These are phyloP conservation scores for Dynastes hyllus DNA, from an alignment of 2,888 invertebrate species.

Conservation along the genomic window DNA sequence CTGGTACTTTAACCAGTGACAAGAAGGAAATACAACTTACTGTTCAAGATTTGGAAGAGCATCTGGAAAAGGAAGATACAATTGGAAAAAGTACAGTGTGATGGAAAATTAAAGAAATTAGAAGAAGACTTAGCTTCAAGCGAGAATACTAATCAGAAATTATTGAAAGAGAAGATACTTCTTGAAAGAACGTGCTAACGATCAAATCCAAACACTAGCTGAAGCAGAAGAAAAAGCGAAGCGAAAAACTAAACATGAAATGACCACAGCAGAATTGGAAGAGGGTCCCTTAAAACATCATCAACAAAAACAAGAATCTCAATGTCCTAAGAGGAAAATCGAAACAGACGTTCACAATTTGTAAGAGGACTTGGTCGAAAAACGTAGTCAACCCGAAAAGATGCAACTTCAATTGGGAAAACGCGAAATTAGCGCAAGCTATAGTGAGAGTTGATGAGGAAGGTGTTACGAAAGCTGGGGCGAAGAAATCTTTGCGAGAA, in stretches of 20 bases:
- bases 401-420: conserved; percentile 89
- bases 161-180: conserved; percentile 92
- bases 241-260: conserved; percentile 95
- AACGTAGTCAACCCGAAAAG: conserved; percentile 92
- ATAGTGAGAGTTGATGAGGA: conserved; percentile 96
- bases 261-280: conserved; percentile 95
- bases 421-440: conserved; percentile 92
- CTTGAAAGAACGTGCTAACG: conserved; percentile 96
- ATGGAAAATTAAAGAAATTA: conserved; percentile 94
- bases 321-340: conserved; percentile 92
- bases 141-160: conserved; percentile 94
- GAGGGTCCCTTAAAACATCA: conserved; percentile 96
- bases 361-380: conserved; percentile 94
- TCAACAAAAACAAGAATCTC: conserved; percentile 94
- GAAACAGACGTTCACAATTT: conserved; percentile 93
- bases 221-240: conserved; percentile 99
- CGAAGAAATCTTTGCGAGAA: conserved; percentile 92
- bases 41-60: conserved; percentile 94
- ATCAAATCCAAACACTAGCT: conserved; percentile 92
- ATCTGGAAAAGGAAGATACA: conserved; percentile 99
- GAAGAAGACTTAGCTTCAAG: conserved; percentile 95
- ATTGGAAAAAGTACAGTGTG: conserved; percentile 96
- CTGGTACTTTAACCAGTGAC: conserved; percentile 85
- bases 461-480: conserved; percentile 85
- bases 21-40: conserved; percentile 95